These are phyloP conservation scores for Pantherophis vulpinus DNA, from an alignment of 2,797 vertebrate genomes.

Conservation along the genomic window DNA sequence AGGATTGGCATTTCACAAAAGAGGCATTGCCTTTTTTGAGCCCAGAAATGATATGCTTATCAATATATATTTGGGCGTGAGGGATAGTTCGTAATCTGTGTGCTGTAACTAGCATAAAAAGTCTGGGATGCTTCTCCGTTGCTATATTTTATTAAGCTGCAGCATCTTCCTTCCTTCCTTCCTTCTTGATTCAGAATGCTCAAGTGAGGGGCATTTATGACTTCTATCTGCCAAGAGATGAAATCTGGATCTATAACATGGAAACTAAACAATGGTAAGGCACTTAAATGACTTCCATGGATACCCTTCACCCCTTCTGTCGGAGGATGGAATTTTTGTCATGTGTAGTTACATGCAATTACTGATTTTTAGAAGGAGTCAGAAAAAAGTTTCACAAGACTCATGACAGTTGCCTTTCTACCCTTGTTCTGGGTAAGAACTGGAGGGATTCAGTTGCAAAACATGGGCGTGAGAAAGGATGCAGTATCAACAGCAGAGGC, in stretches of 20 bases:
- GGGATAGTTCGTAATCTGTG: neutral
- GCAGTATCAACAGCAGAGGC: neutral
- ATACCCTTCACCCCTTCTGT: rapidly evolving
- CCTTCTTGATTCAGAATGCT: conserved; percentile 78
- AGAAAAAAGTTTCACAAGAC: neutral
- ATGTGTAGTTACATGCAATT: neutral
- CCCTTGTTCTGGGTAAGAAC: neutral
- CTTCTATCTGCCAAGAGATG: conserved; percentile 90
- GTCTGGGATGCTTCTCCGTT: neutral
- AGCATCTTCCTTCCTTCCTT: neutral
- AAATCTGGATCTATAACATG: conserved; percentile 96
- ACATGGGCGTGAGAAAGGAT: neutral
- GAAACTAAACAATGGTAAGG: conserved; percentile 89
- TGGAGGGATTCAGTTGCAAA: neutral
- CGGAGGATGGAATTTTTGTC: neutral
- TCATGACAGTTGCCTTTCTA: no score
- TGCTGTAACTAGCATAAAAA: neutral
- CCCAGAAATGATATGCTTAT: neutral
- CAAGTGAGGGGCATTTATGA: conserved; percentile 85
- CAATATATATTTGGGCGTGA: neutral
- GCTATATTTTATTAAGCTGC: neutral
- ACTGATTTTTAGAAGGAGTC: neutral
- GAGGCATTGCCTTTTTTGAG: neutral
- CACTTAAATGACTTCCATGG: conserved; percentile 17
- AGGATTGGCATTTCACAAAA: neutral